These are phyloP conservation scores for Sanderia malayensis DNA, from an alignment of 30 jellyfish, hydroid and myxozoan species.

Conservation along the genomic window DNA sequence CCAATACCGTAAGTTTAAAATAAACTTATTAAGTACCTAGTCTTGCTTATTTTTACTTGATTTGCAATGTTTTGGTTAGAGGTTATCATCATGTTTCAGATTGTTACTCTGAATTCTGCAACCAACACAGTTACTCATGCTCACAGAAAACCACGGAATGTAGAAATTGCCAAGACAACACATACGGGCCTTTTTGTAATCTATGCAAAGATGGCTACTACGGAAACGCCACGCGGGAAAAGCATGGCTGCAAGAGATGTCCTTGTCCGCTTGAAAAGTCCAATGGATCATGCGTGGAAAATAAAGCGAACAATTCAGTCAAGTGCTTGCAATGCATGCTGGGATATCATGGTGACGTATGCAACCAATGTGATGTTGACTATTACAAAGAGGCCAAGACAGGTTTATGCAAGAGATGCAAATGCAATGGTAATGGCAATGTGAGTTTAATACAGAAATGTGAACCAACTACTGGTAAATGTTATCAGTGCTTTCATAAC, in stretches of 20 bases:
- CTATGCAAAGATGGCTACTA: constrained; percentile 53
- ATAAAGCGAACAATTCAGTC: constrained; percentile 8
- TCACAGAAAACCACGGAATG: constrained; percentile 12
- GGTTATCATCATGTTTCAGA: constrained; percentile 16
- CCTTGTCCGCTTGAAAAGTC: constrained; percentile 50
- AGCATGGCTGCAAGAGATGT: constrained; percentile 58
- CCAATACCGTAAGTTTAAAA: no score
- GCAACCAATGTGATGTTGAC: constrained; percentile 31
- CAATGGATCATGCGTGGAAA: constrained; percentile 32
- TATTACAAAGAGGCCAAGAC: constrained; percentile 15
- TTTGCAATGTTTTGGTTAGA: no score
- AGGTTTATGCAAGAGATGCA: constrained; percentile 46
- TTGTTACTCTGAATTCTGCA: constrained; percentile 52
- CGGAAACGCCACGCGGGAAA: constrained; percentile 60
- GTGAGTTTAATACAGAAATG: constrained; percentile 36
- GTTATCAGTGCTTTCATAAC: constrained; percentile 34
- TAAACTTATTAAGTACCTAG: no score
- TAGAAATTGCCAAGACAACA: constrained; percentile 40
- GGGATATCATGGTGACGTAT: constrained; percentile 43
- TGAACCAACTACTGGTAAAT: constrained; percentile 46
- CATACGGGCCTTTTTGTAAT: constrained; percentile 51
- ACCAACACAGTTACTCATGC: constrained; percentile 36
- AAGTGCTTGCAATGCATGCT: constrained; percentile 35
- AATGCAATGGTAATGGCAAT: constrained; percentile 51
- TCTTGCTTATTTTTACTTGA: no score